These are phyloP conservation scores for Perdix hodgsoniae DNA, from an alignment of 2,797 vertebrate species.

Conservation along the genomic window DNA sequence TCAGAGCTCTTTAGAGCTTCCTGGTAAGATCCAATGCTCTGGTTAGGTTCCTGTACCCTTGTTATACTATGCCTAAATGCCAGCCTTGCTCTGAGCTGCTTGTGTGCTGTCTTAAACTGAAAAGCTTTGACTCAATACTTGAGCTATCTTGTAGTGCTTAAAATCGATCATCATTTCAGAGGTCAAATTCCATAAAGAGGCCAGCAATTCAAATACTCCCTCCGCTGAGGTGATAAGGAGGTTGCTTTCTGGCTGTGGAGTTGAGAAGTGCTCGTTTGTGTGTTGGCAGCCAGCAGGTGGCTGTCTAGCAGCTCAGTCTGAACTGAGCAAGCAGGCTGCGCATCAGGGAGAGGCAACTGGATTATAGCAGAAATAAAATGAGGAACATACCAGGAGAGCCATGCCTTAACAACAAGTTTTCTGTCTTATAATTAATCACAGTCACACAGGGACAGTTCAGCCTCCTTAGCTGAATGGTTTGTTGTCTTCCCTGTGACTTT, in stretches of 20 bases:
- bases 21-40: not conserved
- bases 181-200: not conserved
- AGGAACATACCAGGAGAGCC: not conserved
- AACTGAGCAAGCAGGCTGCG: not conserved
- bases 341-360: not conserved
- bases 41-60: not conserved
- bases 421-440: not conserved
- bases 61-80: fast-evolving
- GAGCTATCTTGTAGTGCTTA: not conserved
- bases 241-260: not conserved
- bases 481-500: not conserved
- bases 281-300: conserved; percentile 56
- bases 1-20: conserved; percentile 4
- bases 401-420: not conserved
- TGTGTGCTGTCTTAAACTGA: not conserved
- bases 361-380: not conserved
- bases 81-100: not conserved
- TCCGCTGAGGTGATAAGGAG: not conserved
- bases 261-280: not conserved
- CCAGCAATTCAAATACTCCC: fast-evolving
- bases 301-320: not conserved
- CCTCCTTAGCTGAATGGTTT: not conserved
- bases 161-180: not conserved
- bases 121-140: not conserved
- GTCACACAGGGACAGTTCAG: not conserved